Conservation (phyloP, 2,113 vertebrate genomes). For the Oryzias javanicus region DNA sequence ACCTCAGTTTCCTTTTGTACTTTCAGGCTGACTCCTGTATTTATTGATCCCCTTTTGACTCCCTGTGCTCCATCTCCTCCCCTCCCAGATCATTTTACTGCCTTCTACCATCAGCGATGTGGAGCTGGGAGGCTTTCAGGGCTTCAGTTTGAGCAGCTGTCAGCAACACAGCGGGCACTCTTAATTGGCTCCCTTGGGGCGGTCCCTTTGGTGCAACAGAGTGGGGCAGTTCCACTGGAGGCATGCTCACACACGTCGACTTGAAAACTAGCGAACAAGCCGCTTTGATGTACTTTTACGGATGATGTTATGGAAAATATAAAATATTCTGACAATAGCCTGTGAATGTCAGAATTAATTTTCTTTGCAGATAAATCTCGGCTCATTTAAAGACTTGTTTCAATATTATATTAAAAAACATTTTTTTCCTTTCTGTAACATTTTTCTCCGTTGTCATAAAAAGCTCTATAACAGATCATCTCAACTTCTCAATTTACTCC, state of each 20-base stretch:
- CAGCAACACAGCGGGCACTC: slow-evolving; percentile 47
- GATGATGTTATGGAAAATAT: no score
- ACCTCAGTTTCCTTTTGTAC: slow-evolving; percentile 16
- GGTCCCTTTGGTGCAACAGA: slow-evolving; percentile 35
- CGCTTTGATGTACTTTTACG: not conserved
- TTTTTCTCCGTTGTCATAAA: not conserved
- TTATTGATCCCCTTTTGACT: slow-evolving; percentile 39
- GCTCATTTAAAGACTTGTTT: not conserved
- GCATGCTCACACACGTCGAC: slow-evolving; percentile 24
- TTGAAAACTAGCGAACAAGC: slow-evolving; percentile 29
- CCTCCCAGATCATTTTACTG: slow-evolving; percentile 6
- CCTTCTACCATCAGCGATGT: slow-evolving; percentile 41
- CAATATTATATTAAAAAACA: no score
- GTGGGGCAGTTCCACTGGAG: slow-evolving; percentile 30
- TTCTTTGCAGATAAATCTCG: not conserved
- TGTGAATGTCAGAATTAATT: no score
- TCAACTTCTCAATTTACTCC: not conserved
- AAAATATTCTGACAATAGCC: no score
- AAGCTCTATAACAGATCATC: not conserved
- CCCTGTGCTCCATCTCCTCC: slow-evolving; percentile 7
- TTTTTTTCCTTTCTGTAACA: no score
- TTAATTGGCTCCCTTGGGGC: slow-evolving; percentile 67
- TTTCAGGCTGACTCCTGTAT: slow-evolving; percentile 15
- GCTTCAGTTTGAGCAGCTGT: slow-evolving; percentile 54
- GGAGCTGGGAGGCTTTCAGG: slow-evolving; percentile 39